These are phyloP conservation scores for Horisme vitalbata DNA, from an alignment of 2,888 invertebrate species.

Conservation along the genomic window DNA sequence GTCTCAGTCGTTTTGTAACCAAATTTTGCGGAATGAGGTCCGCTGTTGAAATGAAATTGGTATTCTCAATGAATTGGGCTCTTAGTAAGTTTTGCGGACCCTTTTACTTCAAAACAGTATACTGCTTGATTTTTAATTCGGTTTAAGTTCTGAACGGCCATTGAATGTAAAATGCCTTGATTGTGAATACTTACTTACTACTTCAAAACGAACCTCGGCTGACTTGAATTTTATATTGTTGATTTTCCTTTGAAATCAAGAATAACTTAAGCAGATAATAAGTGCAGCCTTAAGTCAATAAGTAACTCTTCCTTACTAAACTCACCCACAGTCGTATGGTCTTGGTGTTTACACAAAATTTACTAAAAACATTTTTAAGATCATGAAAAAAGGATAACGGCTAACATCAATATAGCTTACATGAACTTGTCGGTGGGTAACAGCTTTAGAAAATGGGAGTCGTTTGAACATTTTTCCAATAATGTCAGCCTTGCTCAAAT, in stretches of 20 bases:
- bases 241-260: background rate
- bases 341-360: constrained; percentile 8
- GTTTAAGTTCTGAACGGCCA: constrained; percentile 36
- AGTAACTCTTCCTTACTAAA: no score
- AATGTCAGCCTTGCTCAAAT: constrained; percentile 21
- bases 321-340: background rate
- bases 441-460: constrained; percentile 25
- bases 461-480: constrained; percentile 24
- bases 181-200: constrained; percentile 44
- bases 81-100: constrained; percentile 56
- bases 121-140: constrained; percentile 70
- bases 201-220: background rate
- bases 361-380: constrained; percentile 14
- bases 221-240: constrained; percentile 1
- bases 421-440: constrained; percentile 21
- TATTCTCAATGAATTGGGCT: constrained; percentile 75
- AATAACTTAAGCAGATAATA: background rate
- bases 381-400: constrained; percentile 21
- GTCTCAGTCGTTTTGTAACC: constrained; percentile 78
- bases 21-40: constrained; percentile 77
- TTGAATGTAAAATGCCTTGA: constrained; percentile 43
- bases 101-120: constrained; percentile 44
- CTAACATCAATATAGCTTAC: constrained; percentile 17
- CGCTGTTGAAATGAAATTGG: constrained; percentile 75
- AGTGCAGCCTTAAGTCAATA: background rate